These are phyloP conservation scores for Anser brachyrhynchus DNA, from an alignment of 2,113 vertebrate genomes.

Conservation along the genomic window DNA sequence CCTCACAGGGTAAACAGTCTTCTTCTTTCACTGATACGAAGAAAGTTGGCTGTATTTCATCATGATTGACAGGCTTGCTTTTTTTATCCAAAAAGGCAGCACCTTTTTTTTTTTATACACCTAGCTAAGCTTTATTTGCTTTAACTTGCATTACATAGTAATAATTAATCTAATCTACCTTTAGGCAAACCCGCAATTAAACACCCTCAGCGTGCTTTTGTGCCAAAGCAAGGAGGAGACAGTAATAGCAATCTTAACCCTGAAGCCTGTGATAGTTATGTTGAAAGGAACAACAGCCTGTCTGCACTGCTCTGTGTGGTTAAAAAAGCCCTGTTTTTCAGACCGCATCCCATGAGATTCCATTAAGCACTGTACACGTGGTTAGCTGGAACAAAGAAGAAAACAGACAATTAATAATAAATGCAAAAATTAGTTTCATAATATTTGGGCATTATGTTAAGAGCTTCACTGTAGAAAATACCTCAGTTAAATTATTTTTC, in stretches of 20 bases:
- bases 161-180: conserved; percentile 86
- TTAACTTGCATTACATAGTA: conserved; percentile 87
- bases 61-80: conserved; percentile 73
- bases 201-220: conserved; percentile 79
- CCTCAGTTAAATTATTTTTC: neutral
- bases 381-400: conserved; percentile 89
- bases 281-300: conserved; percentile 74
- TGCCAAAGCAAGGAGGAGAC: conserved; percentile 83
- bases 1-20: conserved; percentile 70
- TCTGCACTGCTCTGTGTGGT: conserved; percentile 74
- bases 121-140: conserved; percentile 83
- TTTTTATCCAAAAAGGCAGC: conserved; percentile 77
- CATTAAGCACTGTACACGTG: conserved; percentile 75
- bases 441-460: neutral
- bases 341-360: conserved; percentile 81
- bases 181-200: conserved; percentile 83
- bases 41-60: conserved; percentile 75
- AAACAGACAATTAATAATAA: conserved; percentile 63
- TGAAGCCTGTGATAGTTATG: conserved; percentile 79
- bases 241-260: conserved; percentile 81
- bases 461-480: neutral
- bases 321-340: conserved; percentile 78
- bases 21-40: conserved; percentile 70
- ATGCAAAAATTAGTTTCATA: neutral
- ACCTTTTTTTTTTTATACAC: conserved; percentile 79